Evolutionary conservation across 2,797 vertebrate genomes (phyloP).

Genomic region (Clarias fuscus): DNA sequence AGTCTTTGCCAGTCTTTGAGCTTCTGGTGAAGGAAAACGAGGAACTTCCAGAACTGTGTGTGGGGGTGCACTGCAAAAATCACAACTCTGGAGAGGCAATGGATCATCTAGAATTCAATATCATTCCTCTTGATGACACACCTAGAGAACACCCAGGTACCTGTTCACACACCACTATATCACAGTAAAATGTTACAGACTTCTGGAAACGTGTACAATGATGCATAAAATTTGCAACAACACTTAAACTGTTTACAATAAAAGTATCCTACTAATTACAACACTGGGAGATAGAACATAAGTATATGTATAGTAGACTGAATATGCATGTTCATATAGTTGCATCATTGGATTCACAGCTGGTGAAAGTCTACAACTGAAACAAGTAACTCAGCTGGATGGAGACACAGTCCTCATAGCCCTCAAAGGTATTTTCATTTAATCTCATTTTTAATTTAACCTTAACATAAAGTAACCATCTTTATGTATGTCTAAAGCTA

Average conservation of each 20-base stretch:
- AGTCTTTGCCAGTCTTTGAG: conserved; percentile 72
- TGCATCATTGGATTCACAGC: conserved; percentile 60
- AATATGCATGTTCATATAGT: conserved; percentile 12
- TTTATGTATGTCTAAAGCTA: neutral
- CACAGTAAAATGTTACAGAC: neutral
- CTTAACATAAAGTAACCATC: neutral
- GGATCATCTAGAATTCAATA: conserved; percentile 68
- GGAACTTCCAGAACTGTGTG: conserved; percentile 74
- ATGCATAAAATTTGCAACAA: neutral
- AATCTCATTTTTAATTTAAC: neutral
- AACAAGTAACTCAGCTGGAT: conserved; percentile 75
- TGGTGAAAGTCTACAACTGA: conserved; percentile 62
- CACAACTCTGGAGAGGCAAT: conserved; percentile 34
- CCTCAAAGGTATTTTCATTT: conserved; percentile 70
- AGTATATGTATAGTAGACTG: neutral
- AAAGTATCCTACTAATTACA: neutral
- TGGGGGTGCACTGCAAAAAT: conserved; percentile 64
- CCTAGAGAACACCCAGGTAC: conserved; percentile 53
- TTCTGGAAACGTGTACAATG: neutral
- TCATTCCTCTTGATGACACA: conserved; percentile 67
- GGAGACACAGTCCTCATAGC: conserved; percentile 75
- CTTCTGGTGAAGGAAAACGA: conserved; percentile 71
- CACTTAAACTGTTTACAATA: neutral
- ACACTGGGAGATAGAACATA: neutral
- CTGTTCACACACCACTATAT: neutral